Conservation (phyloP, 2,888 invertebrate genomes). For the Nysson spinosus region DNA sequence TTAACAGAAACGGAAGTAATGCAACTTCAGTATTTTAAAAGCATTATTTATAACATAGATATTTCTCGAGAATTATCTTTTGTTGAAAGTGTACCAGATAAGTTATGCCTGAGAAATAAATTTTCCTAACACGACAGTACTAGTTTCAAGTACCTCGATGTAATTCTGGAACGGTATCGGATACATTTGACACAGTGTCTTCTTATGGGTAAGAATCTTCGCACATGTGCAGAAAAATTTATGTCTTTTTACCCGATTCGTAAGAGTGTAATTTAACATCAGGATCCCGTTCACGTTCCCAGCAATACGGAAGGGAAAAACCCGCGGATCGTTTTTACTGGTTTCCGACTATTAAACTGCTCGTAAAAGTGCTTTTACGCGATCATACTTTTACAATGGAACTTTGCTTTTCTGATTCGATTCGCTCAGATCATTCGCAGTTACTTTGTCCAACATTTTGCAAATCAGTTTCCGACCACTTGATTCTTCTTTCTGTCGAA, state of each 20-base stretch:
- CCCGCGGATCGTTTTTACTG: conserved; percentile 10
- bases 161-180: neutral
- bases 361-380: conserved; percentile 53
- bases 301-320: conserved; percentile 15
- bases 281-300: conserved; percentile 10
- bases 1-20: too few species aligned
- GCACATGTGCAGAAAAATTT: conserved; percentile 4
- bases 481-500: conserved; percentile 8
- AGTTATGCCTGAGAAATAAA: too few species aligned
- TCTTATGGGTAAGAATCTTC: conserved; percentile 17
- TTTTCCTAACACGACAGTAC: too few species aligned
- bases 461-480: conserved; percentile 22
- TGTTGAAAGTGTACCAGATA: too few species aligned
- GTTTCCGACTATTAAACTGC: conserved; percentile 43
- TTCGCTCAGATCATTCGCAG: conserved; percentile 21
- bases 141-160: neutral
- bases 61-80: too few species aligned
- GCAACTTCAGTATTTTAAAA: too few species aligned
- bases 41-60: too few species aligned
- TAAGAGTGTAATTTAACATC: conserved; percentile 33
- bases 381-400: conserved; percentile 51
- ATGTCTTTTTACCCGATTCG: conserved; percentile 10
- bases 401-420: conserved; percentile 40
- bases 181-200: neutral
- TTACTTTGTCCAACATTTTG: neutral